Evolutionary conservation across 92 coral and sea anemone genomes (phyloP).

Genomic region (Bergia puertoricense): DNA sequence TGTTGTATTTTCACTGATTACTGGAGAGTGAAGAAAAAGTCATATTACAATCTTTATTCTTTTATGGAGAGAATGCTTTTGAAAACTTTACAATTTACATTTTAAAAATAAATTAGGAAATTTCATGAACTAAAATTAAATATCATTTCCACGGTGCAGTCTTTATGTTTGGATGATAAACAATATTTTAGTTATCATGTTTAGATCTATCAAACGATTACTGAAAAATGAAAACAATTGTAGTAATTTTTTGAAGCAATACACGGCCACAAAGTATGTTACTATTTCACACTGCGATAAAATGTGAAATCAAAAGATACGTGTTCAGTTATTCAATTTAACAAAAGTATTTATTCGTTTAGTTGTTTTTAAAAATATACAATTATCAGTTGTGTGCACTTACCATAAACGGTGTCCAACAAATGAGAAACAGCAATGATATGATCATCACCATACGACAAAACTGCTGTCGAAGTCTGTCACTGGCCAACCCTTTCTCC

Average conservation of each 20-base stretch:
- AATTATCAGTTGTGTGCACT: not conserved
- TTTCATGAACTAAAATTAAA: not conserved
- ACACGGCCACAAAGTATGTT: not conserved
- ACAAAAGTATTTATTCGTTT: not conserved
- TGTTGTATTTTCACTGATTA: not conserved
- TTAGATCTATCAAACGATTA: no score
- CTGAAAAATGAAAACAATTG: no score
- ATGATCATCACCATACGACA: constrained; percentile 38
- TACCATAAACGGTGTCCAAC: constrained; percentile 44
- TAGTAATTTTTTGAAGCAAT: no score
- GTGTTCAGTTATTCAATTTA: not conserved
- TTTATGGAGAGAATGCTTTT: not conserved
- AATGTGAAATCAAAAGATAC: not conserved
- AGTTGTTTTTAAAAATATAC: not conserved
- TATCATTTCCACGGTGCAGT: not conserved
- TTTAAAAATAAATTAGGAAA: not conserved
- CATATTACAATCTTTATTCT: not conserved
- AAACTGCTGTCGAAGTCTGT: constrained; percentile 38
- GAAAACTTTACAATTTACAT: not conserved
- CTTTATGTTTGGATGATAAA: not conserved
- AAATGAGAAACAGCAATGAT: constrained; percentile 25
- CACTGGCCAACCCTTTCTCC: not conserved
- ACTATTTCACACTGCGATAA: not conserved
- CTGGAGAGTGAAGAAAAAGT: not conserved
- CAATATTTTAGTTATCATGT: no score